phyloP scores from a whole-genome alignment of 2,113 vertebrate species.

The Platycercus adscitus region DNA sequence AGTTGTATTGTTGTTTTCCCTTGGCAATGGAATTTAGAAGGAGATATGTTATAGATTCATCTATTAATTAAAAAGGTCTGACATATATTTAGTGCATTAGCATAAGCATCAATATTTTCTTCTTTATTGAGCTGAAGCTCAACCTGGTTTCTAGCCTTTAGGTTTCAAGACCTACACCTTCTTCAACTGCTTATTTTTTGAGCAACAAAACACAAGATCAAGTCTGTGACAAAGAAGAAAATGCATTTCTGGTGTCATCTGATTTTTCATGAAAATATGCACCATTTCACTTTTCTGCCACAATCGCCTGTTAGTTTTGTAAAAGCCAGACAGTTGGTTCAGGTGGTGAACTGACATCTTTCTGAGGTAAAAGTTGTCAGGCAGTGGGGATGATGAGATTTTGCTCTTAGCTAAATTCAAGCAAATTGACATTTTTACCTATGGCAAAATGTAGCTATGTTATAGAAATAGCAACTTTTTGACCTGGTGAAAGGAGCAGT shows the following conservation, averaged over 20 bases:
- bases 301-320: background rate
- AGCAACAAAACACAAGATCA: background rate
- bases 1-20: background rate
- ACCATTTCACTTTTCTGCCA: background rate
- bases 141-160: background rate
- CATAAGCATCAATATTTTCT: fast-evolving
- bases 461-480: background rate
- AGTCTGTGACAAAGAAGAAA: background rate
- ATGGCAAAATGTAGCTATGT: background rate
- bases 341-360: background rate
- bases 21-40: background rate
- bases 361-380: slow-evolving; percentile 9
- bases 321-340: background rate
- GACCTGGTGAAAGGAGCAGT: background rate
- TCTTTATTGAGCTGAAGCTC: background rate
- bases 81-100: background rate
- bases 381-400: slow-evolving; percentile 5
- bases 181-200: background rate
- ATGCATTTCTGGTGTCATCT: background rate
- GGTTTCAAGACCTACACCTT: background rate
- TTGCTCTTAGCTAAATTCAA: slow-evolving; percentile 58
- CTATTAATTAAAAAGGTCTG: background rate
- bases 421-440: slow-evolving; percentile 46
- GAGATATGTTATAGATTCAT: background rate
- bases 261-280: background rate